Conservation (phyloP, 2,797 vertebrate species). For the Sebastes taczanowskii region DNA sequence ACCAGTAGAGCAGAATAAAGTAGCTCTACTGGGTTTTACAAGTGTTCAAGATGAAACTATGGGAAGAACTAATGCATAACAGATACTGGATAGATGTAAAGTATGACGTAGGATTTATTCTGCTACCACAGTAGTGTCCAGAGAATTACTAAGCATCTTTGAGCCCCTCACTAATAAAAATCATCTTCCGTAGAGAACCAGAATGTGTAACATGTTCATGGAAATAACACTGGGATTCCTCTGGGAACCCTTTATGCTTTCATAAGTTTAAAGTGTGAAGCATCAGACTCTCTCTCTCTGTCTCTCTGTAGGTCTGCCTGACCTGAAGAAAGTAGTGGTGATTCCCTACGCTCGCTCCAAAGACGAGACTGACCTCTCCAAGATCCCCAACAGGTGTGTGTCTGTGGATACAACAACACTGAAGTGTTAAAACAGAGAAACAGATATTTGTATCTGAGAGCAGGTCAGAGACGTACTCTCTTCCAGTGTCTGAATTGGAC, state of each 20-base stretch:
- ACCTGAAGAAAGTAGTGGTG: constrained; percentile 91
- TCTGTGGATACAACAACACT: neutral
- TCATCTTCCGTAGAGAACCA: neutral
- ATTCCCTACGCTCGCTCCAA: constrained; percentile 89
- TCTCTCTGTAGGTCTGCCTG: constrained; percentile 87
- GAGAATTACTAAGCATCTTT: neutral
- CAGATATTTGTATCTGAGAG: neutral
- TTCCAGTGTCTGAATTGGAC: too few species aligned
- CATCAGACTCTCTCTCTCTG: neutral
- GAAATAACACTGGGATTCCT: neutral
- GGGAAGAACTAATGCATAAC: neutral
- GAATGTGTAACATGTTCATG: neutral
- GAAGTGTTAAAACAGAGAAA: neutral
- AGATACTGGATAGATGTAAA: neutral
- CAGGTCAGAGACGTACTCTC: too few species aligned
- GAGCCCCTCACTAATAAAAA: neutral
- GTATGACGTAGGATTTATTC: neutral
- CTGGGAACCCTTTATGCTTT: neutral
- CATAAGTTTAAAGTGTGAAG: neutral
- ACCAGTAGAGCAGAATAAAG: neutral
- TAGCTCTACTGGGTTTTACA: neutral
- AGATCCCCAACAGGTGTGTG: constrained; percentile 90
- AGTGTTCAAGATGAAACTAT: neutral
- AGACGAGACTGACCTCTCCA: constrained; percentile 90
- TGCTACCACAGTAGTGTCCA: neutral